Conservation (phyloP, 1,140 invertebrate genomes). For the Dendrolimus punctatus region DNA sequence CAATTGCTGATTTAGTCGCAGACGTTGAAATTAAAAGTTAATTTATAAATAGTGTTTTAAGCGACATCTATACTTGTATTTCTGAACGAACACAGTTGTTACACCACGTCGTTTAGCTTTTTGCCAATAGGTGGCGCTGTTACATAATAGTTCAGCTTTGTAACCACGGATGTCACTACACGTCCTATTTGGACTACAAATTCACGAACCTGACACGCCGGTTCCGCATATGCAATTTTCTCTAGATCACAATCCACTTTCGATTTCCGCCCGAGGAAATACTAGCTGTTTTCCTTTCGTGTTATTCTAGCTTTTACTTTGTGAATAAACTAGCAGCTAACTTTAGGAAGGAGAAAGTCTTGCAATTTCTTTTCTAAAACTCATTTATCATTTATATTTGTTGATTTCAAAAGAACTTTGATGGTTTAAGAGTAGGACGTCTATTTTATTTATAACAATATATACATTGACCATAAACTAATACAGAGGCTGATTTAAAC, state of each 20-base stretch:
- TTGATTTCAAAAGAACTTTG: too few relatives aligned
- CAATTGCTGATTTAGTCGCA: too few relatives aligned
- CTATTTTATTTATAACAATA: too few relatives aligned
- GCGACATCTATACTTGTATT: too few relatives aligned
- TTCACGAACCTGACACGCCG: slow-evolving; percentile 13
- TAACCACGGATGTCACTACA: slow-evolving; percentile 31
- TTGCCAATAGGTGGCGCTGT: slow-evolving; percentile 29
- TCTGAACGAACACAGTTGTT: too few relatives aligned
- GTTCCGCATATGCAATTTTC: slow-evolving; percentile 43
- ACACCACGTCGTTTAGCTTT: neutral
- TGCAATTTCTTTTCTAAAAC: slow-evolving; percentile 1
- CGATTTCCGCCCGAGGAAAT: slow-evolving; percentile 67
- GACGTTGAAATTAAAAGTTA: too few relatives aligned
- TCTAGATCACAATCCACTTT: slow-evolving; percentile 55
- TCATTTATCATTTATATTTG: too few relatives aligned
- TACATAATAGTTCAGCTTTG: neutral
- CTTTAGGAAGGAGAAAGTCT: slow-evolving; percentile 36
- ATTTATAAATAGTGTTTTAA: too few relatives aligned
- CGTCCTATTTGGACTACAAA: too few relatives aligned
- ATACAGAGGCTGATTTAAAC: too few relatives aligned
- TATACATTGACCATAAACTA: too few relatives aligned
- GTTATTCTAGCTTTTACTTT: slow-evolving; percentile 51
- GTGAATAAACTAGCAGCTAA: slow-evolving; percentile 16
- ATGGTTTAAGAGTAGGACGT: too few relatives aligned
- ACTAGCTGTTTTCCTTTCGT: slow-evolving; percentile 56